Conservation (phyloP, 2,797 vertebrate species). For the Eleutherodactylus coqui region DNA sequence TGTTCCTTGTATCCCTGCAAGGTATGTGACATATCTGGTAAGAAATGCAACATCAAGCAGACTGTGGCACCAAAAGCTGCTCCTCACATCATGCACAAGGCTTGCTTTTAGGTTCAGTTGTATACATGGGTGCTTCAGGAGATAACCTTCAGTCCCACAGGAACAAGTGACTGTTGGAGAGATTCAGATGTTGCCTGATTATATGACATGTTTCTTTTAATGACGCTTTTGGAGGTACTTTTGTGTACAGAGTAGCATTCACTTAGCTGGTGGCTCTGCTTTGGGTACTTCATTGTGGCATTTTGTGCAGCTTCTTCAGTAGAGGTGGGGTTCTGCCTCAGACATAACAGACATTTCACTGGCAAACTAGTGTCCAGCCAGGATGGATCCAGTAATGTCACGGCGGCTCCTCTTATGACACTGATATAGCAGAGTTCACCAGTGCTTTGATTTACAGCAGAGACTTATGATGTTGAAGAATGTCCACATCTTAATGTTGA, state of each 20-base stretch:
- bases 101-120: neutral
- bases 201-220: neutral
- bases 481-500: neutral
- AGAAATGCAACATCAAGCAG: conserved; percentile 11
- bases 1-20: conserved; percentile 4
- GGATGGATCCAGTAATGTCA: neutral
- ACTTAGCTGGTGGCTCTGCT: neutral
- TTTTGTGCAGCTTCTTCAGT: conserved; percentile 30
- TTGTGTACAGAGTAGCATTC: neutral
- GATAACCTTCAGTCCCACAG: conserved; percentile 43
- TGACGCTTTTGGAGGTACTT: neutral
- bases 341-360: conserved; percentile 19
- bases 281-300: neutral
- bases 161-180: conserved; percentile 39
- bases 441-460: conserved; percentile 1
- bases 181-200: conserved; percentile 4
- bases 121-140: conserved; percentile 18
- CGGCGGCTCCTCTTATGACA: neutral
- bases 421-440: neutral
- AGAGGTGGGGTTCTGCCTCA: conserved; percentile 39
- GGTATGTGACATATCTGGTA: conserved; percentile 26
- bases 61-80: neutral
- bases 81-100: neutral
- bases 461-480: neutral
- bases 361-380: conserved; percentile 30